Percentiles rank a stretch among this genome's conserved stretches.
Conservation (phyloP, 2,113 vertebrate genomes). For the Ivindomyrus marchei region DNA sequence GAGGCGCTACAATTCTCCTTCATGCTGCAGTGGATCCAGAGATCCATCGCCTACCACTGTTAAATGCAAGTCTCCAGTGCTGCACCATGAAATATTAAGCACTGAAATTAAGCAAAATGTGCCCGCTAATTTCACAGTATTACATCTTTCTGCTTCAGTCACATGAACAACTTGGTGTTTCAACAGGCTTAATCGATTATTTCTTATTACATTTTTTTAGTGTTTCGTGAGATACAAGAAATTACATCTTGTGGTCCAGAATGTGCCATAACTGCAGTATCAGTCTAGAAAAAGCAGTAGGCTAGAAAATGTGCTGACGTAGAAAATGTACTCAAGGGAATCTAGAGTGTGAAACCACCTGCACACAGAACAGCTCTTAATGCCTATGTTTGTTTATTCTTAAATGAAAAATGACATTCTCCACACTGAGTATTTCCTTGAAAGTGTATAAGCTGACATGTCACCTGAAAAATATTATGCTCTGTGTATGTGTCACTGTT, state of each 20-base stretch:
- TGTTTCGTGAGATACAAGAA: constrained; percentile 5
- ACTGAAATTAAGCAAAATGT: constrained; percentile 20
- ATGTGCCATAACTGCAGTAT: not conserved
- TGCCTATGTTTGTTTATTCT: not conserved
- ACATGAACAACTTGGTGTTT: not conserved
- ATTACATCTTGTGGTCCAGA: not conserved
- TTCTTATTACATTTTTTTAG: constrained; percentile 21
- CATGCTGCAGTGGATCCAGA: not conserved
- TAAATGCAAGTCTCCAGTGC: constrained; percentile 10
- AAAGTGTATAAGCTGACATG: not conserved
- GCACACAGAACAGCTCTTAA: not conserved
- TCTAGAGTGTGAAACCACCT: not conserved
- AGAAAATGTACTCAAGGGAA: not conserved
- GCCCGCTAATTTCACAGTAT: constrained; percentile 12
- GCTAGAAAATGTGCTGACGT: not conserved
- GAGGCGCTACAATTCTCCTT: not conserved
- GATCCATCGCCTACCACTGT: not conserved
- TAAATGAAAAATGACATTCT: not conserved
- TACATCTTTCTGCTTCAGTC: constrained; percentile 18
- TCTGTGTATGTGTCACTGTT: not conserved
- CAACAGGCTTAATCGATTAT: not conserved
- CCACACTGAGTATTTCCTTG: not conserved
- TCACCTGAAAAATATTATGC: not conserved
- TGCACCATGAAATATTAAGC: constrained; percentile 19
- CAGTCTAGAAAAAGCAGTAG: not conserved